Base-by-base conservation (phyloP, 2,797 vertebrate species). In the Heliangelus exortis region DNA sequence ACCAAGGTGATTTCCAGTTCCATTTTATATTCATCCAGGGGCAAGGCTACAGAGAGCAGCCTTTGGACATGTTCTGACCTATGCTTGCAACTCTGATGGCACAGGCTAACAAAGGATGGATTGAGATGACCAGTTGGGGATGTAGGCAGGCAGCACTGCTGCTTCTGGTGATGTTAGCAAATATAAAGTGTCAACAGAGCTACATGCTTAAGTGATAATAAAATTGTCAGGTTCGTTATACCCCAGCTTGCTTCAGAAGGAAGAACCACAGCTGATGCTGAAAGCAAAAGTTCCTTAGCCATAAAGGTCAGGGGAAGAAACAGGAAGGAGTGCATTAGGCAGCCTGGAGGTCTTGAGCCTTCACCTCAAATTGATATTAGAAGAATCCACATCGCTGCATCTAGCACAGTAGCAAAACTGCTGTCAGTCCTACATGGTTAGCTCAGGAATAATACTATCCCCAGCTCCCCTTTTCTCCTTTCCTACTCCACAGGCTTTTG, bases 401-500 rank as follows among this genome's bases (percentile, higher is more conserved):
- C 12, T 23, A 55, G 55, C 31, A 66, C 18, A 84, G 69, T 43
- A 63, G 15, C 41, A 80, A 81, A 55, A 1, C n/a, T 67, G 15
- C 43, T 51, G 43, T 31, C 43, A 88, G 53, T 22, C 29, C 23
- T 20, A 76, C 53, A 65, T 51, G 36, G 34, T 75, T 73, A 76
- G 79, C 21, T 83, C 58, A 78, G 66, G 15, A 90, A 41, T 28
- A 78, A 68, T 51, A 69, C 12, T 51, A 31, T 57, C 48, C 33
- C 16, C 48, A 20, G 1, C 29, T 59, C 17, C 72, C 33, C 2
- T 29, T 67, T 88, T 62, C 47, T 82, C 33, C 33, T 41, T 85
- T 84, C 31, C 67, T 87, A 69, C 63, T 79, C 76, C 87, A 94
- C 67, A 90, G 91, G 77, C 77, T 94, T 93, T 94, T 88, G 81